Conservation (phyloP, 2,888 invertebrate species). For the Ophion costatus region DNA sequence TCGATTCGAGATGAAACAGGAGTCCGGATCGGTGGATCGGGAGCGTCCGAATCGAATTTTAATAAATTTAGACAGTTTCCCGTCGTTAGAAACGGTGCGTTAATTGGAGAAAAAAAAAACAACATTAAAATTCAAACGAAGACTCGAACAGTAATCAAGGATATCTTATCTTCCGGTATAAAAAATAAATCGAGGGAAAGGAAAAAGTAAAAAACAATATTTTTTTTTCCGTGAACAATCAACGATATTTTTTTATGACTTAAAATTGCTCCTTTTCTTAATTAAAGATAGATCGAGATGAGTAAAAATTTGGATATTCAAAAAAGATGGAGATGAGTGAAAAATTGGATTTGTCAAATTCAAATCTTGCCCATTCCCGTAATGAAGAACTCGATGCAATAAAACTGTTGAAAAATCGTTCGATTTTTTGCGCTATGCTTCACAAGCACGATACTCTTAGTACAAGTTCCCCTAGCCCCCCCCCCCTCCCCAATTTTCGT, state of each 20-base stretch:
- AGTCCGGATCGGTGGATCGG: constrained; percentile 1
- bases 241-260: too few relatives aligned
- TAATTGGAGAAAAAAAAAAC: too few relatives aligned
- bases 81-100: too few relatives aligned
- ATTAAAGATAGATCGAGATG: too few relatives aligned
- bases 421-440: constrained; percentile 64
- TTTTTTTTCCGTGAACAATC: neutral
- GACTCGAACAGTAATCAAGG: neutral
- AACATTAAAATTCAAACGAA: too few relatives aligned
- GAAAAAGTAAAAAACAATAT: neutral
- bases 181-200: too few relatives aligned
- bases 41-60: constrained; percentile 5
- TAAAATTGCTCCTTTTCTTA: too few relatives aligned
- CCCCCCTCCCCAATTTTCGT: constrained; percentile 58
- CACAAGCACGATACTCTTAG: constrained; percentile 77
- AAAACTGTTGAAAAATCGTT: constrained; percentile 17
- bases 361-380: constrained; percentile 10
- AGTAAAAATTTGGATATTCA: too few relatives aligned
- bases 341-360: neutral
- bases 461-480: constrained; percentile 75
- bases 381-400: constrained; percentile 27
- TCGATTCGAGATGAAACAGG: constrained; percentile 33
- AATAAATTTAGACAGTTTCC: too few relatives aligned
- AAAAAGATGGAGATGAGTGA: too few relatives aligned
- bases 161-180: neutral